phyloP scores from a whole-genome alignment of 1,140 invertebrate species.

The Micrasema longulum region DNA sequence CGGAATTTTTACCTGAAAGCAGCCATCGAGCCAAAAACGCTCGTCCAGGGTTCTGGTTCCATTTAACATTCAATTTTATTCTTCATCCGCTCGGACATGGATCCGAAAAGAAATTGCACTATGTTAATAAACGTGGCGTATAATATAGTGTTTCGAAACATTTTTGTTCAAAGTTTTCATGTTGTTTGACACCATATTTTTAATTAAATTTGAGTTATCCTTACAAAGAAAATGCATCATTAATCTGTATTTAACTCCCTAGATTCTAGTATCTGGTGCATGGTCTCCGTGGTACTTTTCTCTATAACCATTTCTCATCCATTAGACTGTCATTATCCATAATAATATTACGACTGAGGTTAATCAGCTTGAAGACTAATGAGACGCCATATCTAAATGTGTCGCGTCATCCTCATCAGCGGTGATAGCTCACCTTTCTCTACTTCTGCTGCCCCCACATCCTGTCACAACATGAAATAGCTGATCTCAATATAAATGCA shows the following conservation, averaged over 20 bases:
- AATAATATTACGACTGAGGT: neutral
- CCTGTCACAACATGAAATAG: neutral
- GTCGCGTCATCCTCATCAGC: constrained; percentile 11
- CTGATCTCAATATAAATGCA: neutral
- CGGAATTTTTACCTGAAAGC: no score
- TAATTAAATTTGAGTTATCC: neutral
- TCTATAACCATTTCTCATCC: neutral
- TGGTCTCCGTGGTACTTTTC: neutral
- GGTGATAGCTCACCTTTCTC: neutral
- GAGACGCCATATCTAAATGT: neutral
- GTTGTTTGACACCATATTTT: neutral
- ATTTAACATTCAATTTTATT: no score
- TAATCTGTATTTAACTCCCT: neutral
- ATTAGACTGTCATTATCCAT: constrained; percentile 15
- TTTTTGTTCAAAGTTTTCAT: no score
- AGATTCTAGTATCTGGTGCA: neutral
- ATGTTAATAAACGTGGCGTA: no score
- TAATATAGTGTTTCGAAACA: no score
- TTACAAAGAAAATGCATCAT: neutral
- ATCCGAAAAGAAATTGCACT: no score
- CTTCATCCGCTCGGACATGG: no score
- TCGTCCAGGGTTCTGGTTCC: no score
- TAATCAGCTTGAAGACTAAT: neutral
- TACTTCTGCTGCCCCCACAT: neutral
- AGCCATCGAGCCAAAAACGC: no score